Evolutionary conservation across 2,888 invertebrate species (phyloP).

Genomic region (Aromia moschata): DNA sequence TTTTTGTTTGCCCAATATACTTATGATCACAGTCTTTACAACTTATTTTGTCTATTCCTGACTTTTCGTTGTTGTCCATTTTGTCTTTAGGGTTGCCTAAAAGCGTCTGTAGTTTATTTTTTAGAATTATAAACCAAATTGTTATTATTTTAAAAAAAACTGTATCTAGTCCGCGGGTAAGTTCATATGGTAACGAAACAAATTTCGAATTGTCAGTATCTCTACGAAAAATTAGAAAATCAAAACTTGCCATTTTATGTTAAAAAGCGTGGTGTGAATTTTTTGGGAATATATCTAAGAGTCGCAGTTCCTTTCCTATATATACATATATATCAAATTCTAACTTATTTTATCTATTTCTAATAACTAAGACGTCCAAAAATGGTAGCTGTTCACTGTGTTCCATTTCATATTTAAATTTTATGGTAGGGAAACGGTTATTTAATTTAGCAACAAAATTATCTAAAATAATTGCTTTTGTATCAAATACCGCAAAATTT

Average conservation of each 20-base stretch:
- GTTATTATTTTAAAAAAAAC: too few relatives aligned
- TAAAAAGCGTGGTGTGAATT: background rate
- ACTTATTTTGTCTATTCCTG: background rate
- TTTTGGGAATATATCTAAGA: constrained; percentile 1
- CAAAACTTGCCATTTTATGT: background rate
- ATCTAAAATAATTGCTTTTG: background rate
- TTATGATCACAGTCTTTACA: background rate
- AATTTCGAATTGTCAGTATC: background rate
- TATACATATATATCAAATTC: too few relatives aligned
- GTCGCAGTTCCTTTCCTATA: background rate
- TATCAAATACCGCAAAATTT: background rate
- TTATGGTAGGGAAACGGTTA: background rate
- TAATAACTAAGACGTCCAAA: background rate
- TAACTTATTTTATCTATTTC: background rate
- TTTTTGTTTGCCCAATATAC: too few relatives aligned
- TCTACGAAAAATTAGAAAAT: background rate
- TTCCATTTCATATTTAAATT: background rate
- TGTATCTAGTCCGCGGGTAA: background rate
- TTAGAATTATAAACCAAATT: too few relatives aligned
- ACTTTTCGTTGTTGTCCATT: background rate
- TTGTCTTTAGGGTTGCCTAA: background rate
- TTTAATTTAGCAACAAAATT: background rate
- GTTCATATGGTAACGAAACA: background rate
- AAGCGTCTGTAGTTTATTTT: too few relatives aligned
- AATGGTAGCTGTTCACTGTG: background rate